phyloP scores from a whole-genome alignment of 2,113 vertebrate genomes.

The Nothobranchius kuhntae region DNA sequence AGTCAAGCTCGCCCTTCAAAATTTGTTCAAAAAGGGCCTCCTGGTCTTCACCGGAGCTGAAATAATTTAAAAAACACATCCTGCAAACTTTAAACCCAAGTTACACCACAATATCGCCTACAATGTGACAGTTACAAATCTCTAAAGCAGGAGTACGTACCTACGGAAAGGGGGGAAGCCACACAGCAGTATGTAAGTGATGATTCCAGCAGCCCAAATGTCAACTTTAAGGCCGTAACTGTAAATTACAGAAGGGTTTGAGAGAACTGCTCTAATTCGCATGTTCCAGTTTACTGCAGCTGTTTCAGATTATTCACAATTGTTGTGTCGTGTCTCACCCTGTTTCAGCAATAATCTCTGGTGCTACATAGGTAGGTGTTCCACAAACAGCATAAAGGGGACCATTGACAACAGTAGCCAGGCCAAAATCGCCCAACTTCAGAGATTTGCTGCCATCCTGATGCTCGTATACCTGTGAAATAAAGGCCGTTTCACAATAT shows the following conservation, averaged over 20 bases:
- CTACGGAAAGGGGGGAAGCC: conserved; percentile 96
- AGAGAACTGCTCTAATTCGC: background rate
- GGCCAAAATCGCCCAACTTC: conserved; percentile 95
- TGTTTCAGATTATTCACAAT: background rate
- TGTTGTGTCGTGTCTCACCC: conserved; percentile 79
- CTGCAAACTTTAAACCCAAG: background rate
- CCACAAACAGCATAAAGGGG: conserved; percentile 94
- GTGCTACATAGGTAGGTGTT: conserved; percentile 97
- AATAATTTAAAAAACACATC: conserved; percentile 9
- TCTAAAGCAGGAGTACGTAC: conserved; percentile 74
- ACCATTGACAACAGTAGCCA: conserved; percentile 93
- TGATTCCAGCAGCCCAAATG: conserved; percentile 97
- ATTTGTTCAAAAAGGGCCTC: conserved; percentile 95
- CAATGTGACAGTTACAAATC: background rate
- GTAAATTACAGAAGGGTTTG: conserved; percentile 38
- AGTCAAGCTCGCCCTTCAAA: conserved; percentile 89
- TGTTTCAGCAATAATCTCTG: conserved; percentile 94
- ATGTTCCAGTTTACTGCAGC: background rate
- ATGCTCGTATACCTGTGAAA: conserved; percentile 92
- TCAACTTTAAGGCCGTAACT: conserved; percentile 98
- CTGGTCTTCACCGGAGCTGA: conserved; percentile 89
- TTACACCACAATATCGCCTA: background rate
- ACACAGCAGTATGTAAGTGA: conserved; percentile 96
- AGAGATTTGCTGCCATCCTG: conserved; percentile 94
- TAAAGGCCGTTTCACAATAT: background rate